Evolutionary conservation across 2,113 vertebrate species (phyloP).

Genomic region (Lycaon pictus): DNA sequence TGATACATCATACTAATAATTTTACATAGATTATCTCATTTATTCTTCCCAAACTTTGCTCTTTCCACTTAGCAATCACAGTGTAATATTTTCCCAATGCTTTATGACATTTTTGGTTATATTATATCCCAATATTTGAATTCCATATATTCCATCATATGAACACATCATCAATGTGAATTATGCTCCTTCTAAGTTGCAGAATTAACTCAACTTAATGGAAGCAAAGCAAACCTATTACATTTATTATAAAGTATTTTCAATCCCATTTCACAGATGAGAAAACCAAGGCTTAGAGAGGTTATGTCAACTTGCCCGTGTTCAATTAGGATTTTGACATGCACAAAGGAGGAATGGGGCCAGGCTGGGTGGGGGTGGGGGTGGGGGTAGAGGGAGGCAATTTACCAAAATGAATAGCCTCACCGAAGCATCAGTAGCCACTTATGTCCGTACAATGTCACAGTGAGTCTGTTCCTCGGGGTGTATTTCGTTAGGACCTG

Average conservation of each 20-base stretch:
- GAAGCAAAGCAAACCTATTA: conserved; percentile 6
- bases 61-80: not conserved
- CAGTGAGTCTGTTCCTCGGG: conserved; percentile 34
- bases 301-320: not conserved
- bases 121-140: not conserved
- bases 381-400: not conserved
- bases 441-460: not conserved
- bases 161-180: not conserved
- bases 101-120: not conserved
- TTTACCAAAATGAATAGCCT: not conserved
- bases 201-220: not conserved
- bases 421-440: not conserved
- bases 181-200: not conserved
- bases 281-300: not conserved
- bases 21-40: not conserved
- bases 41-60: not conserved
- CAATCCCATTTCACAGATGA: conserved; percentile 35
- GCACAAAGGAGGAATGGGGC: not conserved
- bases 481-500: conserved; percentile 67
- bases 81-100: not conserved
- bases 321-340: not conserved
- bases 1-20: not conserved
- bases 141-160: not conserved
- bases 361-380: not conserved
- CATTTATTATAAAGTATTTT: not conserved